Evolutionary conservation across 64 coral and sea anemone genomes (phyloP).

Genomic region (Dendrophyllia cribrosa): DNA sequence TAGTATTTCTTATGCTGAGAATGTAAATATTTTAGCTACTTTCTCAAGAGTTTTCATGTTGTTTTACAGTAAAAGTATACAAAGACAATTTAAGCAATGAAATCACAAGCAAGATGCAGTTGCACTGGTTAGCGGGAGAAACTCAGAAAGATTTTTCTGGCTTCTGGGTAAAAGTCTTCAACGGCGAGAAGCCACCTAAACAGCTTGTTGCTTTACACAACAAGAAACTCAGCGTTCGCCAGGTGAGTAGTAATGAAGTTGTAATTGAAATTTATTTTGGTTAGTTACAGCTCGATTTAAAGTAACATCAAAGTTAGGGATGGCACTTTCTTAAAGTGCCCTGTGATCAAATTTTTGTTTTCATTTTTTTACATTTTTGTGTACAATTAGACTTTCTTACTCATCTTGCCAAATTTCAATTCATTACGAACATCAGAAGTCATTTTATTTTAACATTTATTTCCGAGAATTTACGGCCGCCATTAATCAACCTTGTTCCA

Average conservation of each 20-base stretch:
- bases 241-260: not conserved
- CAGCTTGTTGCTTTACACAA: slow-evolving; percentile 70
- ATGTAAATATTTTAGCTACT: not conserved
- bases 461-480: no score
- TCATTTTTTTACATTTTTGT: no score
- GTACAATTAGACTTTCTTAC: no score
- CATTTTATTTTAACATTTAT: no score
- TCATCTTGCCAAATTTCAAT: no score
- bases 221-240: slow-evolving; percentile 72
- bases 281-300: no score
- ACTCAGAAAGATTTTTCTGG: slow-evolving; percentile 63
- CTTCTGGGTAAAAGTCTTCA: slow-evolving; percentile 92
- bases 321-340: no score
- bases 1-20: no score
- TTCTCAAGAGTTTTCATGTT: not conserved
- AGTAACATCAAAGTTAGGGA: no score
- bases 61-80: slow-evolving; percentile 69
- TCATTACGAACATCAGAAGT: no score
- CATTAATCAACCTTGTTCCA: no score
- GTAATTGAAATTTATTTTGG: not conserved
- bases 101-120: slow-evolving; percentile 27
- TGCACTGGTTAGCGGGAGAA: slow-evolving; percentile 79
- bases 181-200: slow-evolving; percentile 72
- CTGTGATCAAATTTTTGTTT: no score
- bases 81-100: slow-evolving; percentile 49